Evolutionary conservation across 2,888 invertebrate genomes (phyloP).

Genomic region (Xylocampa areola): DNA sequence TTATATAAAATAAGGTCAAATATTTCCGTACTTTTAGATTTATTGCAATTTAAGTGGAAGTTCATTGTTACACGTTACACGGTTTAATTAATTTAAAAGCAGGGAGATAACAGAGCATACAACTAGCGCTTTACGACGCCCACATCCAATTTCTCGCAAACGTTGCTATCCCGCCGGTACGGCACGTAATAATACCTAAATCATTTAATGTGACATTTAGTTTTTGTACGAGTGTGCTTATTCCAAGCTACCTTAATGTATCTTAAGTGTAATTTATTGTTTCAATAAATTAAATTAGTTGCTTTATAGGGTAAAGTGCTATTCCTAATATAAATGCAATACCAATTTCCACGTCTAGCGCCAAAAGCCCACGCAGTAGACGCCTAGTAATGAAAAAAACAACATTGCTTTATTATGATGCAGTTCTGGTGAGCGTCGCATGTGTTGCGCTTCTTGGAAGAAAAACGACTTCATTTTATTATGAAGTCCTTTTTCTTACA

Average conservation of each 20-base stretch:
- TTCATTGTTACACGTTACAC: conserved; percentile 38
- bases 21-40: conserved; percentile 26
- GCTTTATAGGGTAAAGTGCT: conserved; percentile 2
- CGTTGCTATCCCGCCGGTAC: conserved; percentile 44
- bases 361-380: background rate
- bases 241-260: conserved; percentile 21
- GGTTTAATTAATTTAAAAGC: conserved; percentile 54
- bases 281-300: conserved; percentile 33
- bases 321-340: conserved; percentile 8
- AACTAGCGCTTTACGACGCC: conserved; percentile 54
- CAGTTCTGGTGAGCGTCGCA: too few relatives aligned
- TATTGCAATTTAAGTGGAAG: conserved; percentile 34
- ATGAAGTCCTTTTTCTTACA: too few relatives aligned
- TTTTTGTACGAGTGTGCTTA: conserved; percentile 47
- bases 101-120: conserved; percentile 42
- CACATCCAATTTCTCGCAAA: conserved; percentile 60
- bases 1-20: conserved; percentile 10
- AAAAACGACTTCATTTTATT: too few relatives aligned
- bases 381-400: background rate
- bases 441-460: too few relatives aligned
- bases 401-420: background rate
- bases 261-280: conserved; percentile 42
- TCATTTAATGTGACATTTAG: conserved; percentile 57
- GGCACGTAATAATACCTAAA: conserved; percentile 53
- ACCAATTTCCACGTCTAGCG: background rate